Evolutionary conservation across 2,113 vertebrate species (phyloP).

Genomic region (Chionis minor): DNA sequence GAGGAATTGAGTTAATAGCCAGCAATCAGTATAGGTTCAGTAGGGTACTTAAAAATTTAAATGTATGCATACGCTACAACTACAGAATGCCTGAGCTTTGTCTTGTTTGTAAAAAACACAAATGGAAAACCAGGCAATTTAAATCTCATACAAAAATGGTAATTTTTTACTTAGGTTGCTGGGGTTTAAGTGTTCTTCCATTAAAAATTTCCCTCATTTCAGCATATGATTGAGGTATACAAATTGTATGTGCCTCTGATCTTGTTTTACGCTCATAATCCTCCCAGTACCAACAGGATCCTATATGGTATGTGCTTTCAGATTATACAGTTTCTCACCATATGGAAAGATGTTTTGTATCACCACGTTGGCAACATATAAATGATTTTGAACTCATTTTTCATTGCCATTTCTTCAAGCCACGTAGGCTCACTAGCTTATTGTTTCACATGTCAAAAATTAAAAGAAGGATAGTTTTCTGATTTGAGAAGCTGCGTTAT

Average conservation of each 20-base stretch:
- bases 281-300: constrained; percentile 37
- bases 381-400: constrained; percentile 19
- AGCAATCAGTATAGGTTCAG: constrained; percentile 22
- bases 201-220: neutral
- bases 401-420: neutral
- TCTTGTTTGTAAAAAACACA: constrained; percentile 28
- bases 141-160: neutral
- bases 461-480: neutral
- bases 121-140: constrained; percentile 19
- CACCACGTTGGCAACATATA: constrained; percentile 29
- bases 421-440: neutral
- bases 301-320: constrained; percentile 26
- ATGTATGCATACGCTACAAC: neutral
- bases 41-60: constrained; percentile 38
- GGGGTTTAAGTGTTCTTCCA: constrained; percentile 6
- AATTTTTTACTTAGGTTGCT: neutral
- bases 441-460: neutral
- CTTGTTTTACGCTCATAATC: constrained; percentile 8
- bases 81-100: constrained; percentile 36
- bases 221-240: neutral
- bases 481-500: neutral
- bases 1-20: constrained; percentile 38
- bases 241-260: constrained; percentile 14
- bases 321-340: constrained; percentile 27
- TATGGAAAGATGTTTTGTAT: neutral